Evolutionary conservation across 2,888 invertebrate genomes (phyloP).

Genomic region (Nomada ferruginata): DNA sequence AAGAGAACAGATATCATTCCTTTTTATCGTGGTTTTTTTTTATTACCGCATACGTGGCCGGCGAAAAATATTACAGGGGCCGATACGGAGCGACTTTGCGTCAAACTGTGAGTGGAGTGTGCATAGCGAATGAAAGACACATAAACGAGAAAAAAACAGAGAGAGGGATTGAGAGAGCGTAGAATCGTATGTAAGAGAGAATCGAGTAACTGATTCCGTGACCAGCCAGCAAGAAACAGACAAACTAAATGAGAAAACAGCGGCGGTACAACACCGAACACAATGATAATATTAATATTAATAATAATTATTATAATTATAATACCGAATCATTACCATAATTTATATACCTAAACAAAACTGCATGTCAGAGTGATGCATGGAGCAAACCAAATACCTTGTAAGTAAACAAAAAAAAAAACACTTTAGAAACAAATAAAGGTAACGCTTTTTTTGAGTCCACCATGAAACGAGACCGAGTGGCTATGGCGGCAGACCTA

Average conservation of each 20-base stretch:
- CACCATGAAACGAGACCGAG: conserved; percentile 56
- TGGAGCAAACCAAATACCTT: conserved; percentile 82
- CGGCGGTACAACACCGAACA: conserved; percentile 72
- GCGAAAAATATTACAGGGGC: conserved; percentile 7
- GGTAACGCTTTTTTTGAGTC: conserved; percentile 72
- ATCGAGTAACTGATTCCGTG: conserved; percentile 68
- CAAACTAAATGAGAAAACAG: conserved; percentile 30
- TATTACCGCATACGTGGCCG: conserved; percentile 32
- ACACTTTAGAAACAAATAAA: conserved; percentile 75
- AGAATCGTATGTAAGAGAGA: conserved; percentile 48
- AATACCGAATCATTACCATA: conserved; percentile 84
- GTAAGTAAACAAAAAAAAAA: conserved; percentile 77
- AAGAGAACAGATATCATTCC: conserved; percentile 53
- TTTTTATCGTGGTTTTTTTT: conserved; percentile 53
- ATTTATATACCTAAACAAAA: conserved; percentile 82
- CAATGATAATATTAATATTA: conserved; percentile 80
- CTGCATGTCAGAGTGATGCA: conserved; percentile 76
- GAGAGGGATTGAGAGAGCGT: conserved; percentile 32
- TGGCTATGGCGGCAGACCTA: conserved; percentile 37
- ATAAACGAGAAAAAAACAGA: conserved; percentile 1
- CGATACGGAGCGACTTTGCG: conserved; percentile 28
- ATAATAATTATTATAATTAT: conserved; percentile 78
- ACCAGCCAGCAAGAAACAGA: conserved; percentile 54
- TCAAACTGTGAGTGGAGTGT: conserved; percentile 2
- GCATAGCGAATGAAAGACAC: conserved; percentile 9